A percentile compares a stretch with the other conserved stretches of the same genome.
Evolutionary conservation across 2,888 invertebrate species (phyloP).

Genomic region (Spatulosminthurus flaviceps): DNA sequence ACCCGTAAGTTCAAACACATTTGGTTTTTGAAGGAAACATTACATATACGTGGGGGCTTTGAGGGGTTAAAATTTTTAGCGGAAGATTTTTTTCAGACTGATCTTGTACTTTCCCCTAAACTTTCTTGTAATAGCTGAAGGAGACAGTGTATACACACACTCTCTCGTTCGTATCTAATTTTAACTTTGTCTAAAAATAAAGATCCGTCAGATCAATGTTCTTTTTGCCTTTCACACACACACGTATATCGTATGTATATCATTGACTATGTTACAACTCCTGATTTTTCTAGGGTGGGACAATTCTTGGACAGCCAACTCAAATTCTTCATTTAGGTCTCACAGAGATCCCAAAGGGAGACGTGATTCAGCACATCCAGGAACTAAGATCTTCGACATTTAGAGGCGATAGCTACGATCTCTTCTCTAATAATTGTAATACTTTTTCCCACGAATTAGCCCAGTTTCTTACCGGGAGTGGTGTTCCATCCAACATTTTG

Average conservation of each 20-base stretch:
- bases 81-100: too few relatives aligned
- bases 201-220: too few relatives aligned
- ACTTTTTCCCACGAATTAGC: slow-evolving; percentile 86
- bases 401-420: slow-evolving; percentile 77
- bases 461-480: slow-evolving; percentile 81
- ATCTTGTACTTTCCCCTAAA: too few relatives aligned
- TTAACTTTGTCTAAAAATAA: too few relatives aligned
- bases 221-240: slow-evolving; percentile 64
- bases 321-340: slow-evolving; percentile 78
- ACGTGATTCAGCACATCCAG: slow-evolving; percentile 83
- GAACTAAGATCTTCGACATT: slow-evolving; percentile 79
- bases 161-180: too few relatives aligned
- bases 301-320: slow-evolving; percentile 79
- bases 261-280: too few relatives aligned
- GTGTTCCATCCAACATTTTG: slow-evolving; percentile 85
- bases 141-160: too few relatives aligned
- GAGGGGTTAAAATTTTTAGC: too few relatives aligned
- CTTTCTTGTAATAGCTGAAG: too few relatives aligned
- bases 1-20: slow-evolving; percentile 40
- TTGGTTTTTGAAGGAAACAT: neutral
- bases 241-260: too few relatives aligned
- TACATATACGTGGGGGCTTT: neutral
- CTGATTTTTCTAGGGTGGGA: too few relatives aligned
- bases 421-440: slow-evolving; percentile 90
- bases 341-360: slow-evolving; percentile 82